Conservation (phyloP, 2,797 vertebrate genomes). For the Erpetoichthys calabaricus region DNA sequence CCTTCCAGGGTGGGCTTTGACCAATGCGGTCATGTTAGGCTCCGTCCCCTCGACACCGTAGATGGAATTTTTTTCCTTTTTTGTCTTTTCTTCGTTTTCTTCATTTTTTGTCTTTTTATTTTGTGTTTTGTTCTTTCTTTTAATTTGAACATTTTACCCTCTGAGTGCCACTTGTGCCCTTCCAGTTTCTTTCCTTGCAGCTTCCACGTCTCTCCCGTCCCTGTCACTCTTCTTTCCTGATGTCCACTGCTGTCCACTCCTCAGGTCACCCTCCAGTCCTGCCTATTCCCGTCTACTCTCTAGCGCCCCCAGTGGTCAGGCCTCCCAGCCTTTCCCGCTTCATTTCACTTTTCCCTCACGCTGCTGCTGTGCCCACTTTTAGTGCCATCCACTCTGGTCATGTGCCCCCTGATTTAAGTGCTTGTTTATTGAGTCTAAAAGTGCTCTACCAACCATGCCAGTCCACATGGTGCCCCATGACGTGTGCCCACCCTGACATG, state of each 20-base stretch:
- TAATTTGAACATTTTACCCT: neutral
- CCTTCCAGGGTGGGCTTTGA: no score
- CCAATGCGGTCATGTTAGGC: no score
- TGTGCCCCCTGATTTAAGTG: no score
- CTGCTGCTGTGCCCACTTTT: neutral
- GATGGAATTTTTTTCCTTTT: neutral
- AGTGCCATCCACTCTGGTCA: neutral
- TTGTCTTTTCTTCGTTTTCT: neutral
- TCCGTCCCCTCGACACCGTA: no score
- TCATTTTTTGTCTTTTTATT: neutral
- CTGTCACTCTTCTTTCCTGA: neutral
- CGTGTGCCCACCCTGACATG: no score
- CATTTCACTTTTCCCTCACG: fast-evolving
- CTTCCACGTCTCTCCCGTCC: neutral
- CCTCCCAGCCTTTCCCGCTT: slow-evolving; percentile 14
- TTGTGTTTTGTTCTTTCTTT: no score
- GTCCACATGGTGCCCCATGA: no score
- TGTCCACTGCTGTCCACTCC: fast-evolving
- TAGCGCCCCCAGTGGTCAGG: slow-evolving; percentile 56
- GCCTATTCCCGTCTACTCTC: slow-evolving; percentile 9
- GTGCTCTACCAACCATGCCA: no score
- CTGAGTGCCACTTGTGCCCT: neutral
- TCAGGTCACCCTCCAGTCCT: neutral
- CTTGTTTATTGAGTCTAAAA: no score
- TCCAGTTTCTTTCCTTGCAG: neutral